Conservation (phyloP, 2,888 invertebrate species). For the Ceratothoa steindachneri region DNA sequence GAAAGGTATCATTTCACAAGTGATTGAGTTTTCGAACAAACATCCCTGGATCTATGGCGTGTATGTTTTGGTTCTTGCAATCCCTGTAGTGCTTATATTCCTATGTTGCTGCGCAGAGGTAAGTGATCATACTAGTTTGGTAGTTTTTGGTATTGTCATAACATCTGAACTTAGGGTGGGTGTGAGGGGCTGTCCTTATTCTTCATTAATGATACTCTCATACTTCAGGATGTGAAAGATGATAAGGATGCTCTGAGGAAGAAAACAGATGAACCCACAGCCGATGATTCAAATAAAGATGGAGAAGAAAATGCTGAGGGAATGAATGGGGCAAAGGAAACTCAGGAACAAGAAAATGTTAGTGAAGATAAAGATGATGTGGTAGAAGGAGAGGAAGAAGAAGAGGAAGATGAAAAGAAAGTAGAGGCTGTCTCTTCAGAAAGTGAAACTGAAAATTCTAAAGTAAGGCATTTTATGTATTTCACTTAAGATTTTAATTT, state of each 20-base stretch:
- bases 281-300: conserved; percentile 26
- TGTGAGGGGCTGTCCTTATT: too few species aligned
- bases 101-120: conserved; percentile 68
- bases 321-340: background rate
- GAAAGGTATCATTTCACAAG: conserved; percentile 73
- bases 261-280: conserved; percentile 44
- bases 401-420: conserved; percentile 4
- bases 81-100: conserved; percentile 72
- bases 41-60: conserved; percentile 89
- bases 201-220: background rate
- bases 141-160: background rate
- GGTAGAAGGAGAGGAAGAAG: conserved; percentile 1
- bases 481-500: too few species aligned
- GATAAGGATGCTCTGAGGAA: conserved; percentile 29
- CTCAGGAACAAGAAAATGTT: background rate
- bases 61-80: conserved; percentile 70
- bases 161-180: too few species aligned
- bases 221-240: conserved; percentile 3
- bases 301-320: background rate
- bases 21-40: conserved; percentile 71
- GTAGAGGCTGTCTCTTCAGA: background rate
- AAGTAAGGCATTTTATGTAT: background rate
- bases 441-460: background rate
- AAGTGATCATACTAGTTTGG: conserved; percentile 11
- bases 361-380: conserved; percentile 4